Base-by-base conservation (phyloP, 2,797 vertebrate genomes). In the Otolemur crassicaudatus region DNA sequence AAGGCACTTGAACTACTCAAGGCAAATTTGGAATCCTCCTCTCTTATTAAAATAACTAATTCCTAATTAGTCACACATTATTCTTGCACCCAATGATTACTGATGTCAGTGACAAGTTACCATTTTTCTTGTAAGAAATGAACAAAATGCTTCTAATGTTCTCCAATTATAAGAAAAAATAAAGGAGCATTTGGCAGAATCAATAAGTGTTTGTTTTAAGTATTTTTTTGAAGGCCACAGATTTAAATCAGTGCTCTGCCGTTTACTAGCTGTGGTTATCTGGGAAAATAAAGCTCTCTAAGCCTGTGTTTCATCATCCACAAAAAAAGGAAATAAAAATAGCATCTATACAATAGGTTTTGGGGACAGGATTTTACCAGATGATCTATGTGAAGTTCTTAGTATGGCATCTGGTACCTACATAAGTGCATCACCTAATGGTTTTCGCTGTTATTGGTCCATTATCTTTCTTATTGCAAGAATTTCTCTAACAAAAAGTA, bases 321-420 rank as follows among this genome's bases (percentile, higher is more conserved):
- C 94, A 89, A 95, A 94, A 94, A 94, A 86, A 77, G 60, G n/a
- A 25, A 96, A 69, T 95, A 72, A 82, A 93, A 77, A 82, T 13
- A 91, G 79, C 6, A 40, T 58, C 34, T 65, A 49, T 75, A 34
- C 40, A 76, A 12, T 69, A 92, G 46, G 4, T 90, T 72, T 83
- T 70, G 46, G 67, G 37, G 37, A 34, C 92, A 77, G 23, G 53
- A 60, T 75, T 79, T 86, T 96, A 88, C 40, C 40, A 91, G 79
- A 91, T 67, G n/a, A 83, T 91, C 72, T 79, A 72, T 29, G 23
- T n/a, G 31, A 84, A 76, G 72, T 88, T 87, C 31, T 94, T 65
- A 80, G 60, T 25, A 31, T 23, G 53, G 4, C 4, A 4, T 56
- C 31, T n/a, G 23, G 10, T 27, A 70, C 8, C 10, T 76, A 88